Base-by-base conservation (phyloP, 2,113 vertebrate species). In the Saiga tatarica region DNA sequence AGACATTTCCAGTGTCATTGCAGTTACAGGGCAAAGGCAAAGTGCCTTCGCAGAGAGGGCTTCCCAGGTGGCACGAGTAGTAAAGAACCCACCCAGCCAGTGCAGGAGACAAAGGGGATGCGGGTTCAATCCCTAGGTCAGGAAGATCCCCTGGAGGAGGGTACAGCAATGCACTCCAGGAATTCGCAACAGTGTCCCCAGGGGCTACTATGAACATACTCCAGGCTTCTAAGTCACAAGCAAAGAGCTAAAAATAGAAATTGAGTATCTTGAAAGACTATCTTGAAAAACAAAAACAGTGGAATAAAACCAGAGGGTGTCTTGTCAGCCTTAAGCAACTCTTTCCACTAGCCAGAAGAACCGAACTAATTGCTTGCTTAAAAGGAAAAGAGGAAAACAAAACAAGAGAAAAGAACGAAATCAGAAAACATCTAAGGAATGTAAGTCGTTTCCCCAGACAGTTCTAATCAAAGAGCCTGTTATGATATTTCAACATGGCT, bases 201-300 rank as follows among this genome's bases (percentile, higher is more conserved):
- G 98, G 98, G 97, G 96, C 83, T 96, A 97, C 97, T 64, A 85
- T 95, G 98, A 97, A 98, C 95, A 94, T 98, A 98, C 98, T 98
- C 96, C 96, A 78, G 82, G 98, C 97, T 96, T 98, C 0, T 36
- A 96, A 98, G 94, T 97, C 97, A 98, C 96, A 98, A 98, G 98
- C 98, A 95, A 60, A 64, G 90, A 82, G 87, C 98, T 99, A 98
- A 98, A 99, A 98, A 98, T 98, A 98, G 98, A 98, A 98, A 98
- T 62, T 86, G 97, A 98, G 98, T 91, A 98, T 97, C 98, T 97
- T 97, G 98, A 98, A 98, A 99, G 98, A 98, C 93, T 96, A 98
- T 98, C 97, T 98, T 97, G 98, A 98, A 98, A 99, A 98, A 98
- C 98, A 99, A 99, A 99, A 99, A 98, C 98, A 98, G 98, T 98